Conservation (phyloP, 2,888 invertebrate genomes). For the Stenchaetothrips biformis region DNA sequence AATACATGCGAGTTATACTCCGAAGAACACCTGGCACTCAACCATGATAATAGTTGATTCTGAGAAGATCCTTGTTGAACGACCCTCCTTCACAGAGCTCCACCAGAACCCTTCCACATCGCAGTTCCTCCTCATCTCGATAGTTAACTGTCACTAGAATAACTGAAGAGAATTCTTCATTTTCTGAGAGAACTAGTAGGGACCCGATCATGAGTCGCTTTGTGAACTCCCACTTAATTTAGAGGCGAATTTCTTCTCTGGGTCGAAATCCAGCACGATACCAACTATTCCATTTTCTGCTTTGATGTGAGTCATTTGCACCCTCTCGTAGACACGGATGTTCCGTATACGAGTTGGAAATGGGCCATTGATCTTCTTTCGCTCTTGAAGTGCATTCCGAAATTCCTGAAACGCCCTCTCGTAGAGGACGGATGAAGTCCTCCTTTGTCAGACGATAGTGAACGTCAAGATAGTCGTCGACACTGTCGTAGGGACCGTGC, state of each 20-base stretch:
- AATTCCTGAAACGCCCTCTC: constrained; percentile 52
- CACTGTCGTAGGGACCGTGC: constrained; percentile 58
- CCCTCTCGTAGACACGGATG: constrained; percentile 51
- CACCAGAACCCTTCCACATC: constrained; percentile 41
- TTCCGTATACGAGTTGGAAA: constrained; percentile 45
- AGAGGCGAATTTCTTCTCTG: constrained; percentile 40
- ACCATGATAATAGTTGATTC: constrained; percentile 58
- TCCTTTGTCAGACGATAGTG: constrained; percentile 73
- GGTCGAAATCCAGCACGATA: constrained; percentile 37
- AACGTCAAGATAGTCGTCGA: constrained; percentile 71
- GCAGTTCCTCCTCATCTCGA: constrained; percentile 49
- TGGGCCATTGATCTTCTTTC: constrained; percentile 34
- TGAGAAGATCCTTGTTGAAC: constrained; percentile 43
- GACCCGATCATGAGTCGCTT: constrained; percentile 67
- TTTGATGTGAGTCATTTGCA: constrained; percentile 45
- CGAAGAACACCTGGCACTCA: constrained; percentile 74
- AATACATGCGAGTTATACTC: constrained; percentile 73
- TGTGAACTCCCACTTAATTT: constrained; percentile 49
- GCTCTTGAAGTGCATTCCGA: constrained; percentile 31
- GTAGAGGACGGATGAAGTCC: constrained; percentile 70
- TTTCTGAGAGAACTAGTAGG: constrained; percentile 61
- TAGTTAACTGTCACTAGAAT: constrained; percentile 64
- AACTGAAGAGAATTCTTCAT: constrained; percentile 61
- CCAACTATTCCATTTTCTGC: constrained; percentile 36
- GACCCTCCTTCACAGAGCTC: constrained; percentile 43